These are phyloP conservation scores for Mastigias papua DNA, from an alignment of 30 jellyfish, hydroid and myxozoan species.

Conservation along the genomic window DNA sequence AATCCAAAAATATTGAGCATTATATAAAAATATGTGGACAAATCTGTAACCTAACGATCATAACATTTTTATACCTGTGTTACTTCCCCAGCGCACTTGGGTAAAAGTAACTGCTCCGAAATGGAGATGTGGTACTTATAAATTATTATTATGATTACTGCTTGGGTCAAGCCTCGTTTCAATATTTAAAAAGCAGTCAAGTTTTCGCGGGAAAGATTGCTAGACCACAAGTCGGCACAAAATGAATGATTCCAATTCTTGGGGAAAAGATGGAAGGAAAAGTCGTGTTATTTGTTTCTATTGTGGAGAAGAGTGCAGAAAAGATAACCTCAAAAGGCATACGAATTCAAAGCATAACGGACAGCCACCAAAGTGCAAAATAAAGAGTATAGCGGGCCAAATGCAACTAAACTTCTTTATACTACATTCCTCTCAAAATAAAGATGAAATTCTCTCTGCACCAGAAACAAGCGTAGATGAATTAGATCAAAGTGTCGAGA, in stretches of 20 bases:
- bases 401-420: conserved; percentile 6
- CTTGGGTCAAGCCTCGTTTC: not conserved
- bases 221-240: no score
- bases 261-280: conserved; percentile 69
- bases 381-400: no score
- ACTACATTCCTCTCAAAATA: conserved; percentile 16
- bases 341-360: conserved; percentile 44
- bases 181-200: not conserved
- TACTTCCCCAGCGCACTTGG: not conserved
- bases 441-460: conserved; percentile 1
- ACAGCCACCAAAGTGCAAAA: conserved; percentile 38
- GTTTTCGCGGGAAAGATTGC: conserved; percentile 23
- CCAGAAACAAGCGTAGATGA: not conserved
- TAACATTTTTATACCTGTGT: no score
- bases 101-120: not conserved
- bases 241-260: conserved; percentile 33
- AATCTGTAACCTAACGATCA: no score
- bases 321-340: conserved; percentile 47
- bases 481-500: not conserved
- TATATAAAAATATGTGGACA: no score
- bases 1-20: no score
- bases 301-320: no score
- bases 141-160: no score
- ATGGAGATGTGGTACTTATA: not conserved
- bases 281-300: conserved; percentile 27